Conservation (phyloP, 2,797 vertebrate genomes). For the Forpus xanthops region DNA sequence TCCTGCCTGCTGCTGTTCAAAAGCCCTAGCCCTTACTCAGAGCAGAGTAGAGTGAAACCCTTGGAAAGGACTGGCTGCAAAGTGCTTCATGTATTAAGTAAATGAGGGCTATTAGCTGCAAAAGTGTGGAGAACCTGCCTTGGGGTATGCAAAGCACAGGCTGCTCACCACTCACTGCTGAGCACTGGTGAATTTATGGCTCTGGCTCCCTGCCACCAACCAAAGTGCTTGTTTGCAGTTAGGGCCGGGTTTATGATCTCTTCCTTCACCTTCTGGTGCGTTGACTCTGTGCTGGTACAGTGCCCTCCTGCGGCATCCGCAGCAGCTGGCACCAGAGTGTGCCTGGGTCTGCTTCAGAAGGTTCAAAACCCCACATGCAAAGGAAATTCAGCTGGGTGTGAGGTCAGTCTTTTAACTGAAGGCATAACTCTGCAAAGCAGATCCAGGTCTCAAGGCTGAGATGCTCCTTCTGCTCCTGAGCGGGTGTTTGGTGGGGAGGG, state of each 20-base stretch:
- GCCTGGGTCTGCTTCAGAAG: background rate
- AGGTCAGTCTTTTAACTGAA: background rate
- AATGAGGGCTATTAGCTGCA: background rate
- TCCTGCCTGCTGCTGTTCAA: background rate
- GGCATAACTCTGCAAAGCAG: background rate
- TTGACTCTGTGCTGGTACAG: background rate
- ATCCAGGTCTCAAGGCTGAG: background rate
- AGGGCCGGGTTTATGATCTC: background rate
- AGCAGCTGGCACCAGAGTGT: background rate
- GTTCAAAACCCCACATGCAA: background rate
- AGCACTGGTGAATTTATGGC: background rate
- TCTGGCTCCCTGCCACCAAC: background rate
- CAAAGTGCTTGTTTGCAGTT: background rate
- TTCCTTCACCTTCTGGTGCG: background rate
- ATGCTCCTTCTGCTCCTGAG: background rate
- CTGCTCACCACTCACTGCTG: background rate
- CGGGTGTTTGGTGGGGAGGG: background rate
- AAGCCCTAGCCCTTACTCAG: background rate
- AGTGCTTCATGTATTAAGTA: background rate
- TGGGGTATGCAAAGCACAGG: background rate
- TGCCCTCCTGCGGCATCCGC: background rate
- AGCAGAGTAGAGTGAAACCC: background rate
- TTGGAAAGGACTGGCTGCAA: background rate
- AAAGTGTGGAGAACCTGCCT: background rate
- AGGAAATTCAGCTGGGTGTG: background rate